These are phyloP conservation scores for Melanitta fusca DNA, from an alignment of 2,797 vertebrate genomes.

Conservation along the genomic window DNA sequence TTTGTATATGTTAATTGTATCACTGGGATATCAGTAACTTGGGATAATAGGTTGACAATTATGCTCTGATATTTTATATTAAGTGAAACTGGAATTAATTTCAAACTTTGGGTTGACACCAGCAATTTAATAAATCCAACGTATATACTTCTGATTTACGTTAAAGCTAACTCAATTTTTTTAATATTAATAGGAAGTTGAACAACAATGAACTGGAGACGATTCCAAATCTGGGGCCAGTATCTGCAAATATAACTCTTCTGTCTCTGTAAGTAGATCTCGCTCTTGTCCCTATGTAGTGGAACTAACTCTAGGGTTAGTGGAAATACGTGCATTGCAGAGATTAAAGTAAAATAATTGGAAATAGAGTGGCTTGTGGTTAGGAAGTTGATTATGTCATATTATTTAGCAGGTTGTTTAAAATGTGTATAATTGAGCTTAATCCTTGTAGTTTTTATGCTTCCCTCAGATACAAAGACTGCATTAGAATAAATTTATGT, in stretches of 20 bases:
- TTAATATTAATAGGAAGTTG: conserved; percentile 85
- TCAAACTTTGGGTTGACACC: background rate
- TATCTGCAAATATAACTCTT: conserved; percentile 87
- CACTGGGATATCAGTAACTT: background rate
- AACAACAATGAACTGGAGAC: conserved; percentile 90
- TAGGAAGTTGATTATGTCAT: conserved; percentile 49
- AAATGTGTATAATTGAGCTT: conserved; percentile 61
- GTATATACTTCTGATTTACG: background rate
- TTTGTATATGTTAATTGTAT: background rate
- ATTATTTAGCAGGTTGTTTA: conserved; percentile 47
- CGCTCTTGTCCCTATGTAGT: background rate
- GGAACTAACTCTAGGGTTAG: conserved; percentile 14
- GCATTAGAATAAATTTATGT: conserved; percentile 55
- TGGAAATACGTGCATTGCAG: background rate
- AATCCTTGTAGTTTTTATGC: conserved; percentile 47
- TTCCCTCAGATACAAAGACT: conserved; percentile 29
- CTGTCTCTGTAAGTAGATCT: conserved; percentile 90
- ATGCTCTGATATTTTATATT: background rate
- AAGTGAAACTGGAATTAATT: conserved; percentile 1
- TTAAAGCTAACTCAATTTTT: conserved; percentile 29
- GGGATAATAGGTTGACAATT: background rate
- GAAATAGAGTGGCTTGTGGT: conserved; percentile 49
- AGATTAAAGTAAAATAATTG: conserved; percentile 58
- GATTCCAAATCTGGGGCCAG: conserved; percentile 87
- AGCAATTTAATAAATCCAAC: background rate